Conservation (phyloP, 2,888 invertebrate species). For the Carpatolechia fugitivella region DNA sequence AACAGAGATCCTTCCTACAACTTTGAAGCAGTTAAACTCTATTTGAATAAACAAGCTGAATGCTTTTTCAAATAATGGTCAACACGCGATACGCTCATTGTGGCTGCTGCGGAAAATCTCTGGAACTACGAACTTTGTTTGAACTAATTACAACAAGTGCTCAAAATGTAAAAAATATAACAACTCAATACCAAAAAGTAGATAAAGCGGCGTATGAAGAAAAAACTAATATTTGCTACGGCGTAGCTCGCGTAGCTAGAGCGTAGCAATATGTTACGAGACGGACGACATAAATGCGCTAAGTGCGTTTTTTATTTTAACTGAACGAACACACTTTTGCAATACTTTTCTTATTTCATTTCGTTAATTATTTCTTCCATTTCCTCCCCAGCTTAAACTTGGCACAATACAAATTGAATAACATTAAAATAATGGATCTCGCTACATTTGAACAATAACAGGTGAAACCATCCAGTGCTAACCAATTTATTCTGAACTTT, state of each 20-base stretch:
- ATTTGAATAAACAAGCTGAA: no score
- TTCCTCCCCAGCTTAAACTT: not conserved
- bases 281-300: not conserved
- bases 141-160: not conserved
- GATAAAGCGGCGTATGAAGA: no score
- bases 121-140: not conserved
- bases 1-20: no score
- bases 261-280: no score
- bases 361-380: no score
- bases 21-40: no score
- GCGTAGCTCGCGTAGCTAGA: no score
- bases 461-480: constrained; percentile 28
- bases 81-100: not conserved
- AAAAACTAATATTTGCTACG: no score
- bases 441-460: constrained; percentile 19
- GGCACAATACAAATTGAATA: constrained; percentile 8
- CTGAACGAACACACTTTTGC: no score
- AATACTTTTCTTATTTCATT: no score
- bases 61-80: not conserved
- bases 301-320: not conserved
- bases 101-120: not conserved
- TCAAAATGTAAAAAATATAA: not conserved
- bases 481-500: not conserved
- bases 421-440: constrained; percentile 1
- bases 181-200: no score